These are phyloP conservation scores for Rhizomys pruinosus DNA, from an alignment of 2,113 vertebrate genomes.

Conservation along the genomic window DNA sequence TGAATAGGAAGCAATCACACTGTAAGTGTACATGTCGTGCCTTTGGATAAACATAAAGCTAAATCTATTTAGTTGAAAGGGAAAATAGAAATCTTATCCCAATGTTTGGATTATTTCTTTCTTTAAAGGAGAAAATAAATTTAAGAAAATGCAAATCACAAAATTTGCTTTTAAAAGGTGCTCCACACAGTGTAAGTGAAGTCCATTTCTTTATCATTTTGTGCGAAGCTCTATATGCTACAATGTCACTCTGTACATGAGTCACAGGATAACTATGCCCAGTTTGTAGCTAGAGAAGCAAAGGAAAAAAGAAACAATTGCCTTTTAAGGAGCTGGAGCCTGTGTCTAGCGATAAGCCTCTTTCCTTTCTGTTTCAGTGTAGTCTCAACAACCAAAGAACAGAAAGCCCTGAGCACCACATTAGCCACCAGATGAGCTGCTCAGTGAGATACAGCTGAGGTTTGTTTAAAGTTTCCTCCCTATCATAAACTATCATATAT, in stretches of 20 bases:
- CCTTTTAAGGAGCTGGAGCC: constrained; percentile 95
- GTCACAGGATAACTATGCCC: constrained; percentile 90
- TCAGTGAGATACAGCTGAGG: background rate
- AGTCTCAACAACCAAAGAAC: constrained; percentile 82
- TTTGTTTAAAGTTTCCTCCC: constrained; percentile 69
- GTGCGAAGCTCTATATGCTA: constrained; percentile 81
- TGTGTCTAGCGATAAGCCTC: constrained; percentile 86
- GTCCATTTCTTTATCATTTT: constrained; percentile 79
- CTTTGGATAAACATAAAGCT: background rate
- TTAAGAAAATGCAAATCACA: constrained; percentile 37
- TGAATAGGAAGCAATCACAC: background rate
- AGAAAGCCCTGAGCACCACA: constrained; percentile 75
- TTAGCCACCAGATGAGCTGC: background rate
- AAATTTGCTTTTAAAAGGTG: constrained; percentile 73
- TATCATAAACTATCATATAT: background rate
- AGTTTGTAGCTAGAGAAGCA: constrained; percentile 90
- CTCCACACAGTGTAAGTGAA: constrained; percentile 58
- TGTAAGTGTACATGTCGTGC: background rate
- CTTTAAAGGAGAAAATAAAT: constrained; percentile 19
- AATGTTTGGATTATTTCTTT: background rate
- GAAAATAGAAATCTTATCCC: background rate
- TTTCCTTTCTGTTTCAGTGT: constrained; percentile 83
- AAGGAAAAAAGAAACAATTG: constrained; percentile 89
- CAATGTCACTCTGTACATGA: constrained; percentile 83
- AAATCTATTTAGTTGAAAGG: background rate